A percentile compares a stretch with the other conserved stretches of the same genome.
Conservation (phyloP, 2,888 invertebrate genomes). For the Pristionchus fissidentatus region DNA sequence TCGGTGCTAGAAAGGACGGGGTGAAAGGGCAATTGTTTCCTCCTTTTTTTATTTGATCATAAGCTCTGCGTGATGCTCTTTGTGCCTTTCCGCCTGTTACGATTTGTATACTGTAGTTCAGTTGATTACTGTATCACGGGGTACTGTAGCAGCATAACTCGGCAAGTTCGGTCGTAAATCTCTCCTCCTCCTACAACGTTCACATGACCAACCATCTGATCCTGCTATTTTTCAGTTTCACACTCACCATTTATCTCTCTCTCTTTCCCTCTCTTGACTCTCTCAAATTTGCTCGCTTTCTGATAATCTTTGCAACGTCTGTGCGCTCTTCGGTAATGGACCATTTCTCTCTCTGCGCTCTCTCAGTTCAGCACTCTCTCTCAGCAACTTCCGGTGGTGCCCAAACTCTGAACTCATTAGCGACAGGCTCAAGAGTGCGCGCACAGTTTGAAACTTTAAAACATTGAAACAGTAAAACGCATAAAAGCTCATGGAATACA, state of each 20-base stretch:
- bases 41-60: constrained; percentile 7
- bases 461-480: too few relatives aligned
- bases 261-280: neutral
- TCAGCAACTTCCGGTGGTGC: constrained; percentile 15
- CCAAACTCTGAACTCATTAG: constrained; percentile 41
- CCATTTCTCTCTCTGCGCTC: neutral
- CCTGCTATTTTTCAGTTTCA: constrained; percentile 11
- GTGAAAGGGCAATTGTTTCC: neutral
- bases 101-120: neutral
- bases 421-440: neutral
- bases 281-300: neutral
- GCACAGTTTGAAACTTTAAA: constrained; percentile 7
- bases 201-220: neutral
- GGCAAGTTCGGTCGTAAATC: too few relatives aligned
- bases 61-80: neutral
- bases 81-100: neutral
- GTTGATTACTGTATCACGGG: neutral
- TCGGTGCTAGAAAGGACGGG: constrained; percentile 25
- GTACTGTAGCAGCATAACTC: neutral
- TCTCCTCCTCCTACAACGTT: neutral
- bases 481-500: too few relatives aligned
- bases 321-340: neutral
- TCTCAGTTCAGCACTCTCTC: neutral
- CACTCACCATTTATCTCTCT: constrained; percentile 4
- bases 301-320: neutral